Percentiles rank a stretch among this genome's conserved stretches.
phyloP scores from a whole-genome alignment of 2,797 vertebrate genomes.

The Gadopsis bispinosus region DNA sequence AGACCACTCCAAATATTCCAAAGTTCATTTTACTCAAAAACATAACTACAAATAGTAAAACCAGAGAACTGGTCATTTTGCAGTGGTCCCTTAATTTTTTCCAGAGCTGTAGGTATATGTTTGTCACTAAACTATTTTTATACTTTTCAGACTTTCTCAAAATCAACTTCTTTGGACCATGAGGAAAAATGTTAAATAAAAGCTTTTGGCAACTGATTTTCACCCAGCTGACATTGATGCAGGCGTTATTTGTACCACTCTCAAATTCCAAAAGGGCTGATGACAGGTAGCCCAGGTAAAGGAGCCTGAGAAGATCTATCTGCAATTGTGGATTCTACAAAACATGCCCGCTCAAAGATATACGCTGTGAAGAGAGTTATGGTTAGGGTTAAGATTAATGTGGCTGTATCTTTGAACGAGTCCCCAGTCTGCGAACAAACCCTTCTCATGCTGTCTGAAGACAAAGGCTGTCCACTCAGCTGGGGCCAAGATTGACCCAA shows the following conservation, averaged over 20 bases:
- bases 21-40: no score
- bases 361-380: neutral
- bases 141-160: neutral
- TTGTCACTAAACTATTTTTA: neutral
- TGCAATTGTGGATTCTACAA: neutral
- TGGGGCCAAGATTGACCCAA: neutral
- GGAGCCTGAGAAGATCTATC: neutral
- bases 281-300: neutral
- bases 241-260: neutral
- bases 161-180: neutral
- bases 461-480: neutral
- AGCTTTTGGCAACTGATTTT: no score
- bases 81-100: no score
- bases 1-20: no score
- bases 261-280: neutral
- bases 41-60: no score
- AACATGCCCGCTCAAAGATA: neutral
- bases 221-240: neutral
- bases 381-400: neutral
- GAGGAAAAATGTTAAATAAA: neutral
- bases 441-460: neutral
- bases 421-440: neutral
- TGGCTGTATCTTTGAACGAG: neutral
- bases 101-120: neutral
- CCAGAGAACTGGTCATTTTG: no score